Evolutionary conservation across 2,888 invertebrate genomes (phyloP).

Genomic region (Cheilosia vulpina): DNA sequence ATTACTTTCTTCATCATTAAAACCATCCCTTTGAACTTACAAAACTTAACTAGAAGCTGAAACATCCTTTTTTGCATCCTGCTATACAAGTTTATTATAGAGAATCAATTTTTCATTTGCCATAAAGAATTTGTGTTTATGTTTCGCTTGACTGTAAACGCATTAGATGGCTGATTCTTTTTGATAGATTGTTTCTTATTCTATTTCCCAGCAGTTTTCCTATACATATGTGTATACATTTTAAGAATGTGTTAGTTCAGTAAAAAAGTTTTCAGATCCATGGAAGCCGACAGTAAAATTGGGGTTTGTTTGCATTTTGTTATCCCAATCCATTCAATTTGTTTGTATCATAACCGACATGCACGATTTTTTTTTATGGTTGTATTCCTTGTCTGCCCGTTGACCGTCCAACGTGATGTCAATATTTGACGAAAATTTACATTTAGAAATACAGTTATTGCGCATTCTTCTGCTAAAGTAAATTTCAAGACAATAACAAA

Average conservation of each 20-base stretch:
- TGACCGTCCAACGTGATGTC: too few species aligned
- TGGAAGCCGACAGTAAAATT: constrained; percentile 36
- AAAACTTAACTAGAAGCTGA: constrained; percentile 24
- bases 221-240: constrained; percentile 4
- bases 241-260: constrained; percentile 20
- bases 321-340: constrained; percentile 22
- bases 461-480: too few species aligned
- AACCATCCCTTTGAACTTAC: constrained; percentile 10
- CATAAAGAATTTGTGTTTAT: constrained; percentile 37
- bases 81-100: neutral
- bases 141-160: constrained; percentile 46
- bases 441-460: too few species aligned
- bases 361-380: too few species aligned
- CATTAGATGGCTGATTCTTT: constrained; percentile 18
- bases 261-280: constrained; percentile 61
- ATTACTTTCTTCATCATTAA: neutral
- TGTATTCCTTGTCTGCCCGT: too few species aligned
- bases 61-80: constrained; percentile 52
- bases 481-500: too few species aligned
- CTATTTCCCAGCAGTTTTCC: constrained; percentile 36
- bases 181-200: constrained; percentile 41
- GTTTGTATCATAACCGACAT: neutral
- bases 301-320: constrained; percentile 56
- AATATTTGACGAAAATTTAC: too few species aligned
- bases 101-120: constrained; percentile 14